Evolutionary conservation across 2,113 vertebrate species (phyloP).

Genomic region (Monarcha castaneiventris): DNA sequence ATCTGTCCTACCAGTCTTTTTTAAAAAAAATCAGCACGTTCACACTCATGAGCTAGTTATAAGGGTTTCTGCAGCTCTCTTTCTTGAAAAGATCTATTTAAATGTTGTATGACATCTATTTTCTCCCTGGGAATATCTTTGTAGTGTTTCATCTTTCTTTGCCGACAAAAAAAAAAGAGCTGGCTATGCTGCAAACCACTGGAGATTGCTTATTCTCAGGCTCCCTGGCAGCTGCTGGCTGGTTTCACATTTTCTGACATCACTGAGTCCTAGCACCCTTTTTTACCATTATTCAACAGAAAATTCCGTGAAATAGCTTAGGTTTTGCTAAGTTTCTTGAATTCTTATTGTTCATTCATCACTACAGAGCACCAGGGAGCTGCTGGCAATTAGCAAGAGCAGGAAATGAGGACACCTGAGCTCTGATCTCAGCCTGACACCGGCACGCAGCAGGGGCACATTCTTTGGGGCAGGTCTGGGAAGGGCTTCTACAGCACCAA

Average conservation of each 20-base stretch:
- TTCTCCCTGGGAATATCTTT: slow-evolving; percentile 50
- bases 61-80: slow-evolving; percentile 34
- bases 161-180: slow-evolving; percentile 53
- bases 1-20: background rate
- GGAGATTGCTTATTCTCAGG: background rate
- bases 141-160: slow-evolving; percentile 62
- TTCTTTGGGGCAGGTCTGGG: background rate
- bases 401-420: background rate
- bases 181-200: slow-evolving; percentile 29
- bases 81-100: slow-evolving; percentile 66
- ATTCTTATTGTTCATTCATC: background rate
- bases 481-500: background rate
- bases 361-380: background rate
- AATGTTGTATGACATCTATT: slow-evolving; percentile 68
- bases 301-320: background rate
- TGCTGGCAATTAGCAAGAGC: background rate
- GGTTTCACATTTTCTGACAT: slow-evolving; percentile 42
- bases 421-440: background rate
- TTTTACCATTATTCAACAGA: background rate
- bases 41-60: slow-evolving; percentile 36
- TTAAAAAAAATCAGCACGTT: background rate
- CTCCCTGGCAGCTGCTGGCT: slow-evolving; percentile 13
- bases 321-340: background rate
- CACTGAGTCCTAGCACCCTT: background rate
- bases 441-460: background rate